Percentiles rank a stretch among this genome's conserved stretches.
Evolutionary conservation across 2,888 invertebrate genomes (phyloP).

Genomic region (Hirtodrosophila duncani): DNA sequence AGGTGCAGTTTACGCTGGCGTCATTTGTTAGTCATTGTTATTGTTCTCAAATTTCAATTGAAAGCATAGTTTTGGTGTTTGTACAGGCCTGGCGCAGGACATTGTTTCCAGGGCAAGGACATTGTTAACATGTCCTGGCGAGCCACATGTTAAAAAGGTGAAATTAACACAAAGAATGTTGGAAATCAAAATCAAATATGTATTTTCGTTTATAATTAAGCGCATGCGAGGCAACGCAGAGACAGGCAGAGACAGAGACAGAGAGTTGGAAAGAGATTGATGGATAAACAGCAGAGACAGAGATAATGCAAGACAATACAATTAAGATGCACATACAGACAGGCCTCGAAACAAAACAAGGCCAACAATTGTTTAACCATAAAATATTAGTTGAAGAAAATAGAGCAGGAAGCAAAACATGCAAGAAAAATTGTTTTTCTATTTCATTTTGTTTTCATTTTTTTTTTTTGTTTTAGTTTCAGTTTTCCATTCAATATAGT

Average conservation of each 20-base stretch:
- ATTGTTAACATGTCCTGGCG: too few species aligned
- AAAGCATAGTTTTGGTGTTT: too few species aligned
- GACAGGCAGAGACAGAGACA: constrained; percentile 16
- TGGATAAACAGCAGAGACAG: constrained; percentile 9
- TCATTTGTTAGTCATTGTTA: too few species aligned
- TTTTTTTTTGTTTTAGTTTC: constrained; percentile 21
- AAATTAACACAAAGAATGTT: constrained; percentile 15
- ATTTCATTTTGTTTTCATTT: constrained; percentile 17
- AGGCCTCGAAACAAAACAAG: constrained; percentile 26
- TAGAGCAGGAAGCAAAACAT: constrained; percentile 33
- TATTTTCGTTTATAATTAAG: constrained; percentile 44
- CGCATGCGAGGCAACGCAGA: constrained; percentile 52
- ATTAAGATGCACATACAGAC: constrained; percentile 39
- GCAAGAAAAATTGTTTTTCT: constrained; percentile 40
- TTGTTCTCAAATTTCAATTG: too few species aligned
- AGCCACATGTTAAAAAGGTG: constrained; percentile 19
- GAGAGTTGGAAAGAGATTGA: constrained; percentile 14
- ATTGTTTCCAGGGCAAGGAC: too few species aligned
- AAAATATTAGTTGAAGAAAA: neutral
- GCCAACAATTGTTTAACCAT: neutral
- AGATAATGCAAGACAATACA: constrained; percentile 16
- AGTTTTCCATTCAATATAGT: constrained; percentile 36
- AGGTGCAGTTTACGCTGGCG: too few species aligned
- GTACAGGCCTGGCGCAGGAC: too few species aligned
- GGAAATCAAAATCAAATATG: constrained; percentile 22